Base-by-base conservation (phyloP, 2,888 invertebrate species). In the Epinotia bilunana region DNA sequence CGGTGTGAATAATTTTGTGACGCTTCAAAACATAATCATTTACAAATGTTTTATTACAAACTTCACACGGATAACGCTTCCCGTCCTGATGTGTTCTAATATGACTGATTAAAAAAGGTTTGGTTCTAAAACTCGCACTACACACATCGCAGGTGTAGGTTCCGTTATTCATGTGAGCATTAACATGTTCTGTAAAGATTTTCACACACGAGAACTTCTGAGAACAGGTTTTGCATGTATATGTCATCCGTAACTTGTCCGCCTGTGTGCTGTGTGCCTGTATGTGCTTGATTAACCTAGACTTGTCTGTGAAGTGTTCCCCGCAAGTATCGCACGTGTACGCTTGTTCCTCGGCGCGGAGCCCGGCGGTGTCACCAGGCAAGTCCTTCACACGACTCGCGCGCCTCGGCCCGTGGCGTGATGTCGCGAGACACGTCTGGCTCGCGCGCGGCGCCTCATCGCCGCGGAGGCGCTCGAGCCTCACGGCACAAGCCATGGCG, bases 391-490 rank as follows among this genome's bases (percentile, higher is more conserved):
- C 20, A 57, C 57, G 11, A 57, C 5, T 57, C 57, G 57, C 18
- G 18, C n/a, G 57, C 57, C 57, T 57, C 46, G 46, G 46, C 46
- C 46, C 46, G 46, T 3, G 46, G 46, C 46, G 46, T 46, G 46
- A 46, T 46, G 46, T 46, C 46, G 46, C 46, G 46, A 46, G 46
- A 46, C 46, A 46, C 46, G 46, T 46, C 13, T 46, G 46, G 46
- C 46, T 57, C 57, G 57, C 57, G 57, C 18, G 57, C 57, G 57
- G 57, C 57, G 18, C 57, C 18, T 57, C 57, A 13, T 46, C 46
- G 46, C 46, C 13, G 46, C 13, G 46, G 46, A 46, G 46, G 46
- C 46, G 46, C 46, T 46, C 46, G 46, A 46, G 46, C 46, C 46
- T 46, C 46, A 46, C 46, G 46, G 46, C 12, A 46, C 46, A 46